phyloP scores from a whole-genome alignment of 2,888 invertebrate genomes.

The Harpalus rufipes region DNA sequence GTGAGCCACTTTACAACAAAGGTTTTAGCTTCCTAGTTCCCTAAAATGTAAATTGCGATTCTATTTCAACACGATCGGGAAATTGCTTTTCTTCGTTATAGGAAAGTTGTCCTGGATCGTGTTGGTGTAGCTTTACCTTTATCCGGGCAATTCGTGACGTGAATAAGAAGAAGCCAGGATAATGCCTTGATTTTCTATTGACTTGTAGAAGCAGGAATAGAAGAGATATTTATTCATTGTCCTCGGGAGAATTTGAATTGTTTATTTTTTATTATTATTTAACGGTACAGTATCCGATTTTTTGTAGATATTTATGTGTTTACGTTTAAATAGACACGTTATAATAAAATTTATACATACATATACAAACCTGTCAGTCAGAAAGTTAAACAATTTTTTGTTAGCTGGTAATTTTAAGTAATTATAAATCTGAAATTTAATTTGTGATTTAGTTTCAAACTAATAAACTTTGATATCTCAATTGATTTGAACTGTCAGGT shows the following conservation, averaged over 20 bases:
- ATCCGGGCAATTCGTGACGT: conserved; percentile 6
- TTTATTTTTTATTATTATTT: not conserved
- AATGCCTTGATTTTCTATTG: conserved; percentile 16
- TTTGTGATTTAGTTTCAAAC: conserved; percentile 3
- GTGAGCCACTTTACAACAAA: not conserved
- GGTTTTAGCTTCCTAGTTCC: not conserved
- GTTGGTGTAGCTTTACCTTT: not conserved
- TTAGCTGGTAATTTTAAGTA: not conserved
- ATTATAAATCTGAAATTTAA: not conserved
- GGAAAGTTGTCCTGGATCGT: not conserved
- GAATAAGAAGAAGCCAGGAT: conserved; percentile 26
- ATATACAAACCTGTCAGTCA: not conserved
- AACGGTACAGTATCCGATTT: not conserved
- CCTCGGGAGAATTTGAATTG: not conserved
- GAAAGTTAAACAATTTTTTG: not conserved
- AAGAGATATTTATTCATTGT: conserved; percentile 6
- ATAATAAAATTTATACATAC: not conserved
- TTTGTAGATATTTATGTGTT: too few species aligned
- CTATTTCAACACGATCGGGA: not conserved
- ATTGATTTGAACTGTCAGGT: not conserved
- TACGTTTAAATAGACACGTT: not conserved
- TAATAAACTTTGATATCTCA: conserved; percentile 20
- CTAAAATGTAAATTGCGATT: conserved; percentile 29
- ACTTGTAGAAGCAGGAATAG: not conserved
- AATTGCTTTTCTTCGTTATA: conserved; percentile 37